These are phyloP conservation scores for Heliothis virescens DNA, from an alignment of 1,140 invertebrate genomes.

Conservation along the genomic window DNA sequence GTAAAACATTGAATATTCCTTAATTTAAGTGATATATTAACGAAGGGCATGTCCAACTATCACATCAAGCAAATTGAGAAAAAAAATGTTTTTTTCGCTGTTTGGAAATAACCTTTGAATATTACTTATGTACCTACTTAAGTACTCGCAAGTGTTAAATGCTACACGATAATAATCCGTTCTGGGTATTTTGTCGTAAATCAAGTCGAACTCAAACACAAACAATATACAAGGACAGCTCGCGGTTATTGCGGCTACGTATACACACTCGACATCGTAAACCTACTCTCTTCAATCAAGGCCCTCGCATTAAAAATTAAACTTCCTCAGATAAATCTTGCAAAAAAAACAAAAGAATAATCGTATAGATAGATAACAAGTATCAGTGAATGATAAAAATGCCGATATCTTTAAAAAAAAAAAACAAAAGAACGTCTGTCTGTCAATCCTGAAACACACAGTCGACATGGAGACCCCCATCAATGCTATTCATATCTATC, in stretches of 20 bases:
- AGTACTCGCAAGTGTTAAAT: conserved; percentile 1
- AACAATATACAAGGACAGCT: conserved; percentile 53
- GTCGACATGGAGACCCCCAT: too few relatives aligned
- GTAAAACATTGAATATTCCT: too few relatives aligned
- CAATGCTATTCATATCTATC: background rate
- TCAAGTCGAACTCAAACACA: conserved; percentile 37
- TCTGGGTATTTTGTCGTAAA: conserved; percentile 19
- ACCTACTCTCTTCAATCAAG: conserved; percentile 40
- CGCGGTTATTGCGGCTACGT: conserved; percentile 56
- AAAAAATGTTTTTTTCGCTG: too few relatives aligned
- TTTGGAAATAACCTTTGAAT: conserved; percentile 8
- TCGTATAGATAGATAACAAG: background rate
- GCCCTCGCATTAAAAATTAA: conserved; percentile 6
- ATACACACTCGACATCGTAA: conserved; percentile 41
- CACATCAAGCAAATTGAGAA: too few relatives aligned
- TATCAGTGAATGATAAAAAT: background rate
- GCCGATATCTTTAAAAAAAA: too few relatives aligned
- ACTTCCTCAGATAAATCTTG: conserved; percentile 16
- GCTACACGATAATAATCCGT: conserved; percentile 32
- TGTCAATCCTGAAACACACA: background rate
- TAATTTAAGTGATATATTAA: too few relatives aligned
- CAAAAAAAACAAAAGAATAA: background rate
- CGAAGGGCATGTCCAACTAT: too few relatives aligned
- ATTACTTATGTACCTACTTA: background rate
- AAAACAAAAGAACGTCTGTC: background rate